Evolutionary conservation across 2,113 vertebrate species (phyloP), one percentile per base, ranked within the genome.

Genomic region (Rhodinocichla rosea): DNA sequence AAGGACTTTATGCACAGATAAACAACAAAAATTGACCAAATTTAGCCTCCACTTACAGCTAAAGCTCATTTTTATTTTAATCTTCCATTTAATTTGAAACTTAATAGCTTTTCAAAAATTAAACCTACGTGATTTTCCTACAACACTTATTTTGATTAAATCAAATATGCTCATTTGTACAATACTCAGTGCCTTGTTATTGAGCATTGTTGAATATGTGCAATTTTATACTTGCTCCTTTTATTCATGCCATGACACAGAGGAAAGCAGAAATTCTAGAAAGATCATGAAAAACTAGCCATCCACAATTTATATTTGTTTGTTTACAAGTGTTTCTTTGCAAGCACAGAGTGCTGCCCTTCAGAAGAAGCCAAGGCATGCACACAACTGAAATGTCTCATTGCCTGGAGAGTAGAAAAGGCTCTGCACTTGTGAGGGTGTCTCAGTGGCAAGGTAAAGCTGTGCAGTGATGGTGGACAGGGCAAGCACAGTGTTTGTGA

Each of bases 11-110:
- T 97, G 96, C 96, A 97, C 95, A 95, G 95, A 95, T 96, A 98
- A 98, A 96, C 96, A 97, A 98, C 97, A 97, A 98, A 97, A 98
- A 98, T 96, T 97, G 97, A 98, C 98, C 96, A 97, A 97, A 98
- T 98, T 98, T 98, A 98, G 96, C 97, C 96, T 97, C 97, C 92
- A 95, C 90, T 98, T 96, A 96, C 95, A 97, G 95, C 55, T 91
- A 96, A 97, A 97, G 94, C 92, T 94, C 95, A 94, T 97, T 97
- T 97, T 97, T 97, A 96, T 96, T 97, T 97, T 97, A 91, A 97
- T 97, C 94, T 98, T 97, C 96, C 93, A 95, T 98, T 96, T 98
- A 97, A 98, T 98, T 98, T 96, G 97, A 97, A 95, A 97, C 94
- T 92, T 98, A 97, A 98, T 96, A 95, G 94, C 96, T 97, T 98